Conservation (phyloP, 1,140 invertebrate species). For the Macrostomum lignano region DNA sequence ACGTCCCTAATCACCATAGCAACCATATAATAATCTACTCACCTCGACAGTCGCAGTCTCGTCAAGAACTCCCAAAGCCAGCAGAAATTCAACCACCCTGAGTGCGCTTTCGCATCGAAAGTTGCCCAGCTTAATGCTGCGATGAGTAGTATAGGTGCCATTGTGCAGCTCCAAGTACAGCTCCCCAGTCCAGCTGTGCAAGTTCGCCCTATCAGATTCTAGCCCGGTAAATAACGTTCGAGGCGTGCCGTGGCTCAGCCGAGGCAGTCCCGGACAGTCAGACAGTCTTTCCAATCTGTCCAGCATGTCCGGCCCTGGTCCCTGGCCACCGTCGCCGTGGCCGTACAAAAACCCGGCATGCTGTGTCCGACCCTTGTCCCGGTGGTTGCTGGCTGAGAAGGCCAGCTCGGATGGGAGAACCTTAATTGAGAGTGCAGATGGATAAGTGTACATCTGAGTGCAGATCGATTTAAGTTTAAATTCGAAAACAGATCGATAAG, state of each 20-base stretch:
- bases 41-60: no score
- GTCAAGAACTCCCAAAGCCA: slow-evolving; percentile 13
- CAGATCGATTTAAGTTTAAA: no score
- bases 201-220: slow-evolving; percentile 20
- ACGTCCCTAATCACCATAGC: no score
- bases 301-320: slow-evolving; percentile 26
- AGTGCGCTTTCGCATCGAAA: slow-evolving; percentile 28
- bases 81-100: slow-evolving; percentile 27
- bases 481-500: no score
- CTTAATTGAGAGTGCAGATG: no score
- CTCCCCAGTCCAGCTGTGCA: slow-evolving; percentile 32
- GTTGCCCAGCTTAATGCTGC: slow-evolving; percentile 29
- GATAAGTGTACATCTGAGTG: no score
- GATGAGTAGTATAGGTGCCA: slow-evolving; percentile 34
- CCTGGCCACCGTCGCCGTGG: slow-evolving; percentile 33
- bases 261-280: no score
- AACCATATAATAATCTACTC: no score
- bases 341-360: slow-evolving; percentile 30
- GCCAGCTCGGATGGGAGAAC: no score
- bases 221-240: slow-evolving; percentile 28
- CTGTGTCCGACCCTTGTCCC: slow-evolving; percentile 32
- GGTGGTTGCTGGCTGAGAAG: slow-evolving; percentile 27
- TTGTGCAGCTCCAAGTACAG: slow-evolving; percentile 33
- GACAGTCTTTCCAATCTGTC: not conserved
- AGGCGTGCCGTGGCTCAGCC: slow-evolving; percentile 24